Conservation (phyloP, 2,113 vertebrate species). For the Hirundichthys speculiger region DNA sequence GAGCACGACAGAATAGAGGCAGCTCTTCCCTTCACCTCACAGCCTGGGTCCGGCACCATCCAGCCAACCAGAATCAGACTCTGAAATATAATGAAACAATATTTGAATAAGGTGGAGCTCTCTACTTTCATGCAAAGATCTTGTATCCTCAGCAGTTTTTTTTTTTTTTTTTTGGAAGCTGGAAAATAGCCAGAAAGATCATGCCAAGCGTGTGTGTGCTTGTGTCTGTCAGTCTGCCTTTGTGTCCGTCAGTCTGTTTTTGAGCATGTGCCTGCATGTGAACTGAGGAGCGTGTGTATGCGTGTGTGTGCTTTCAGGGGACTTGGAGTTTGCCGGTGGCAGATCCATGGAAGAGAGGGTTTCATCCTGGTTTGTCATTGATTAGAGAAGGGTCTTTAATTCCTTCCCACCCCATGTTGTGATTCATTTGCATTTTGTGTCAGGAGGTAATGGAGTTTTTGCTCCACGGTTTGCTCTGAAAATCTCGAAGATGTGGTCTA, state of each 20-base stretch:
- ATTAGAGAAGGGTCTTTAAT: slow-evolving; percentile 99
- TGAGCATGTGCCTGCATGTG: neutral
- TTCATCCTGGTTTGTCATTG: slow-evolving; percentile 99
- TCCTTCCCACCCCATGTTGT: slow-evolving; percentile 97
- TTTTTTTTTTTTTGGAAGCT: slow-evolving; percentile 33
- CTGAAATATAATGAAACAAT: slow-evolving; percentile 24
- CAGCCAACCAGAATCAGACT: slow-evolving; percentile 38
- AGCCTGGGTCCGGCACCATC: slow-evolving; percentile 87
- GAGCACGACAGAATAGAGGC: slow-evolving; percentile 62
- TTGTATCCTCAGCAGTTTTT: neutral
- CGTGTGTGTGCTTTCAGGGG: slow-evolving; percentile 45
- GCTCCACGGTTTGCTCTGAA: slow-evolving; percentile 94
- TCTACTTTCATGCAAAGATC: neutral
- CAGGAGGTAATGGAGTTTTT: slow-evolving; percentile 99
- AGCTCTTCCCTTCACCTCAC: slow-evolving; percentile 83
- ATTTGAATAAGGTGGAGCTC: slow-evolving; percentile 13
- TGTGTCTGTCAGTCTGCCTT: slow-evolving; percentile 18
- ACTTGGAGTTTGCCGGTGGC: slow-evolving; percentile 80
- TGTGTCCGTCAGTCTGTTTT: slow-evolving; percentile 40
- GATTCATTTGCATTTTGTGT: slow-evolving; percentile 99
- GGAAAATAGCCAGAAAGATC: slow-evolving; percentile 52
- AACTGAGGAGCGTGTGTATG: slow-evolving; percentile 16
- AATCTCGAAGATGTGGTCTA: slow-evolving; percentile 98
- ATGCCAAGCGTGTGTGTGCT: slow-evolving; percentile 39
- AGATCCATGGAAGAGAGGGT: slow-evolving; percentile 86